phyloP scores from a whole-genome alignment of 2,797 vertebrate species.

The Potorous gilbertii region DNA sequence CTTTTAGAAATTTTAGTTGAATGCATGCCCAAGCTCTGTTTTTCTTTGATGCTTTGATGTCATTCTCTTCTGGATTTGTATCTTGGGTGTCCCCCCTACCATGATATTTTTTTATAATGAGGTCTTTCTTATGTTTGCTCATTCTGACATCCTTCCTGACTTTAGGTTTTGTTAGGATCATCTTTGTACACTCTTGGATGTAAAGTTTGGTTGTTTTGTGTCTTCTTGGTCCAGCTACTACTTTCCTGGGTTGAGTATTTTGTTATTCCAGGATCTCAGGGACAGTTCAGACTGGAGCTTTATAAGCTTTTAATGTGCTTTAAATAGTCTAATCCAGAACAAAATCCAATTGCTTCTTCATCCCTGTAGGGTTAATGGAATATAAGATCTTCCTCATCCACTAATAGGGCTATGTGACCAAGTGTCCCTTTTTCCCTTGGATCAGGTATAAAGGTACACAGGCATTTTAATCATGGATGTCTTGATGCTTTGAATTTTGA shows the following conservation, averaged over 20 bases:
- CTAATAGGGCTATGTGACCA: too few species aligned
- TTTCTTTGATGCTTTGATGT: background rate
- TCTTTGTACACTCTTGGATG: background rate
- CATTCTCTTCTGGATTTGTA: background rate
- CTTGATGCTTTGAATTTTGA: too few species aligned
- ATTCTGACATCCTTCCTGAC: background rate
- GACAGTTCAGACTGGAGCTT: background rate
- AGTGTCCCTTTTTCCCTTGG: too few species aligned
- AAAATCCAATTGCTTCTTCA: background rate
- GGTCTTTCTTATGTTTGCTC: background rate
- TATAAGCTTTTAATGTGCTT: background rate
- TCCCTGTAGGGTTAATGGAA: background rate
- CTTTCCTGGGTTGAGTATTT: background rate
- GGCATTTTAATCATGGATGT: too few species aligned
- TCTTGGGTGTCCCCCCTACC: background rate
- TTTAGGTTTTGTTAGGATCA: background rate
- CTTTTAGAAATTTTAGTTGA: background rate
- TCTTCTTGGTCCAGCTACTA: background rate
- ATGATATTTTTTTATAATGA: background rate
- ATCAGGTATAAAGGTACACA: too few species aligned
- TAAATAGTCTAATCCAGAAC: background rate
- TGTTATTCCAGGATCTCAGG: background rate
- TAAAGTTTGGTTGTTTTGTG: background rate
- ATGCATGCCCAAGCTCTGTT: background rate
- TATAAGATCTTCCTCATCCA: too few species aligned